Evolutionary conservation across 2,797 vertebrate species (phyloP).

Genomic region (Sebastes ruberrimus): DNA sequence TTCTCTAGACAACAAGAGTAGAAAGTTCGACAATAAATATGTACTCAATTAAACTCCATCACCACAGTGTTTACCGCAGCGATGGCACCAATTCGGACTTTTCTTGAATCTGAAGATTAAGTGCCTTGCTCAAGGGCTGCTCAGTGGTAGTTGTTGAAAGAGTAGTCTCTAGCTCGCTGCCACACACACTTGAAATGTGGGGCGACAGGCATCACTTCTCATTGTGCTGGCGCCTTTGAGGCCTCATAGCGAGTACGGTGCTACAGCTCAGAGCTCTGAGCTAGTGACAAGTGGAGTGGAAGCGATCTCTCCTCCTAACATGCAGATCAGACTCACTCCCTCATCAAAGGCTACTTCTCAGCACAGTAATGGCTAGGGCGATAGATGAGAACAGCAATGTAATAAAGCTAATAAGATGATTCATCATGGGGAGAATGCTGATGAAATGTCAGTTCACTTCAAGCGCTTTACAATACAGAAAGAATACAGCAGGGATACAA

Average conservation of each 20-base stretch:
- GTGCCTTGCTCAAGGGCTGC: background rate
- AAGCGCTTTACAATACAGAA: background rate
- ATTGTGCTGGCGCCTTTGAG: slow-evolving; percentile 59
- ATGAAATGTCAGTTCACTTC: slow-evolving; percentile 13
- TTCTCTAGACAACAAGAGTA: background rate
- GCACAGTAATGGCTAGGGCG: slow-evolving; percentile 7
- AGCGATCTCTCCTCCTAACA: slow-evolving; percentile 45
- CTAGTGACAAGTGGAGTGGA: slow-evolving; percentile 59
- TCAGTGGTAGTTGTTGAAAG: background rate
- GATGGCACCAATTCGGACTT: background rate
- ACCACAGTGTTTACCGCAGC: background rate
- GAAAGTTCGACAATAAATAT: background rate
- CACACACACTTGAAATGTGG: slow-evolving; percentile 46
- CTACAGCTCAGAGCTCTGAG: slow-evolving; percentile 57
- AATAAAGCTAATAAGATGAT: slow-evolving; percentile 40
- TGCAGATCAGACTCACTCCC: slow-evolving; percentile 43
- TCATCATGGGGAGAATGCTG: slow-evolving; percentile 10
- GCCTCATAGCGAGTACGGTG: slow-evolving; percentile 45
- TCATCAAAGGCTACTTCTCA: slow-evolving; percentile 35
- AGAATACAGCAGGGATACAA: background rate
- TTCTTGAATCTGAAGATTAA: background rate
- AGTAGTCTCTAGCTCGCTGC: background rate
- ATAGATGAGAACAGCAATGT: slow-evolving; percentile 6
- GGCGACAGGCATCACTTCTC: slow-evolving; percentile 73
- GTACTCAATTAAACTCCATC: background rate